A percentile compares a stretch with the other conserved stretches of the same genome.
Evolutionary conservation across 2,888 invertebrate genomes (phyloP).

Genomic region (Autographa gamma): DNA sequence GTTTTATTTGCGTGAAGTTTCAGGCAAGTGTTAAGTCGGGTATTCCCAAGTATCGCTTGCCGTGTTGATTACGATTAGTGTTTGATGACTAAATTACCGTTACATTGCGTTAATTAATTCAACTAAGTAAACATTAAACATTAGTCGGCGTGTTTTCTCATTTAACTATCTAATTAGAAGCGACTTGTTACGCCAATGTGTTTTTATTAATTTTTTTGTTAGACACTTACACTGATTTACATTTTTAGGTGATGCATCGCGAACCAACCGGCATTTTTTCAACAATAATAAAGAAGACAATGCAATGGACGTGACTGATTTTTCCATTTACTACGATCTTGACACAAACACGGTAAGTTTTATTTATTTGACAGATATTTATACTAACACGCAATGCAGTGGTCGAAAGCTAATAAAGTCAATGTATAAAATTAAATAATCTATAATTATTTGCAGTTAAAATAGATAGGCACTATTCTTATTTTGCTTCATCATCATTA

Average conservation of each 20-base stretch:
- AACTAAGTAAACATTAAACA: conserved; percentile 12
- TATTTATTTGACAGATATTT: neutral
- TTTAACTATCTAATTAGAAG: conserved; percentile 9
- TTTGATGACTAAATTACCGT: conserved; percentile 27
- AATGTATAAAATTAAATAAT: too few species aligned
- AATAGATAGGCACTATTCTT: too few species aligned
- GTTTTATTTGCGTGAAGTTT: conserved; percentile 18
- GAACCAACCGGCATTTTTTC: conserved; percentile 54
- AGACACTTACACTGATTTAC: neutral
- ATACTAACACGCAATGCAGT: neutral
- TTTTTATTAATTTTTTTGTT: neutral
- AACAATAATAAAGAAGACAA: conserved; percentile 66
- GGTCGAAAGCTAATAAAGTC: too few species aligned
- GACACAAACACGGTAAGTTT: conserved; percentile 80
- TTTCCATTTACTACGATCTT: conserved; percentile 84
- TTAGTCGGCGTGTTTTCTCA: conserved; percentile 9
- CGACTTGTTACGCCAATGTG: conserved; percentile 15
- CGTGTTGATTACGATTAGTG: conserved; percentile 27
- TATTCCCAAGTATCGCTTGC: conserved; percentile 16
- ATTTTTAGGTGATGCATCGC: conserved; percentile 49
- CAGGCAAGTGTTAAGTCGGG: conserved; percentile 11
- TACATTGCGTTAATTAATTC: conserved; percentile 30
- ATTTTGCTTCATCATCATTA: too few species aligned
- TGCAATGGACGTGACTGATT: conserved; percentile 83
- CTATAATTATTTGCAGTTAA: too few species aligned